phyloP scores from a whole-genome alignment of 2,888 invertebrate species.

The Rotaria socialis region DNA sequence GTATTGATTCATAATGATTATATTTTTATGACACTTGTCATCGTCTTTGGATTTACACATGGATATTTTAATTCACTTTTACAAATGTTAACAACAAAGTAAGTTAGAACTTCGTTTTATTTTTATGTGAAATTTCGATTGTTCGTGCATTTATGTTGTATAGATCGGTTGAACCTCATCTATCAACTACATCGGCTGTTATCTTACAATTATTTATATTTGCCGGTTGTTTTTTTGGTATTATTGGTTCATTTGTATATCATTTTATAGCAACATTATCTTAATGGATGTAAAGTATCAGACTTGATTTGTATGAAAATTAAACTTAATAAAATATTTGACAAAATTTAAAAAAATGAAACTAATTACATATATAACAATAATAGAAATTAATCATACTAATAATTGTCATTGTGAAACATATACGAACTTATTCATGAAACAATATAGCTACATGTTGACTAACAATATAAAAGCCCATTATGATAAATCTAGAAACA shows the following conservation, averaged over 20 bases:
- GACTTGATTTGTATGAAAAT: not conserved
- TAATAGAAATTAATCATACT: no score
- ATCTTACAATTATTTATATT: not conserved
- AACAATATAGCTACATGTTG: no score
- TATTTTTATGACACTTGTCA: not conserved
- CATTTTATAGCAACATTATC: not conserved
- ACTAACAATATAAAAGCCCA: no score
- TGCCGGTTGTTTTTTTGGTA: not conserved
- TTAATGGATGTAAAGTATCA: not conserved
- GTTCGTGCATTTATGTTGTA: not conserved
- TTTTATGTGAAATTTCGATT: no score
- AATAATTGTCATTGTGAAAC: no score
- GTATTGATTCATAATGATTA: not conserved
- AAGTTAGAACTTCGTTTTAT: not conserved
- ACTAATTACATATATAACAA: not conserved
- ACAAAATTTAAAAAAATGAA: not conserved
- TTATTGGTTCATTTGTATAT: constrained; percentile 10
- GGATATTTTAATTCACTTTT: not conserved
- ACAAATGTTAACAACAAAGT: constrained; percentile 23
- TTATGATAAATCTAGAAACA: no score
- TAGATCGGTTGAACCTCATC: constrained; percentile 5
- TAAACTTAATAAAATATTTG: not conserved
- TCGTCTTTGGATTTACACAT: not conserved
- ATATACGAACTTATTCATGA: no score
- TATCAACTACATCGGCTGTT: not conserved